Base-by-base conservation (phyloP, 2,888 invertebrate species). In the Sphecodes monilicornis region DNA sequence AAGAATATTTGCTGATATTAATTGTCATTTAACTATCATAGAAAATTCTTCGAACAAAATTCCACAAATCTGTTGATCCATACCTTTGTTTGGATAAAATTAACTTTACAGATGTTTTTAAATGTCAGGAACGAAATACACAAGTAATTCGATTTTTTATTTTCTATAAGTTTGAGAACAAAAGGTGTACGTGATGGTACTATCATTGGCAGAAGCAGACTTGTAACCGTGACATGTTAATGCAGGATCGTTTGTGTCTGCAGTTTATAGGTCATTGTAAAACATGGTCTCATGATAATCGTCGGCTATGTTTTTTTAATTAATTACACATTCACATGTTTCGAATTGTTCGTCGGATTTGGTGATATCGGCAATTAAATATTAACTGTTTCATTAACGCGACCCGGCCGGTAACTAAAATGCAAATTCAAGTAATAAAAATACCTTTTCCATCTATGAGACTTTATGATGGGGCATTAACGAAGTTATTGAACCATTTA, bases 381-480 rank as follows among this genome's bases (percentile, higher is more conserved):
- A 82, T 76, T 82, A 79, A 82, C 46, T 79, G 68, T 76, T 76
- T 76, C 82, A 57, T 82, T 83, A 82, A 41, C 68, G 32, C 39
- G 29, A 26, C 18, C 76, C 69, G 13, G 60, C 36, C 8, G 50
- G 11, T 43, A 29, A 57, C 57, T 60, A 39, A 57, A 69, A 72
- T 76, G 72, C 72, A 76, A 76, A 76, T 72, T 5, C 5, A 1
- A n/a, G 76, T 26, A 22, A 72, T 68, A 71, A 60, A 57, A 76
- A 43, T 18, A 22, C 57, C 26, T 5, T 75, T 81, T 8, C n/a
- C n/a, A 68, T 50, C 29, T 22, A 18, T 64, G 11, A 18, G 8
- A 50, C 50, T n/a, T 36, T 16, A 50, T 36, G 18, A 41, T 22
- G 39, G 26, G 36, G n/a, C 18, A 18, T 26, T 36, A 39, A 69